phyloP scores from a whole-genome alignment of 2,113 vertebrate species.

The Pterocles gutturalis region DNA sequence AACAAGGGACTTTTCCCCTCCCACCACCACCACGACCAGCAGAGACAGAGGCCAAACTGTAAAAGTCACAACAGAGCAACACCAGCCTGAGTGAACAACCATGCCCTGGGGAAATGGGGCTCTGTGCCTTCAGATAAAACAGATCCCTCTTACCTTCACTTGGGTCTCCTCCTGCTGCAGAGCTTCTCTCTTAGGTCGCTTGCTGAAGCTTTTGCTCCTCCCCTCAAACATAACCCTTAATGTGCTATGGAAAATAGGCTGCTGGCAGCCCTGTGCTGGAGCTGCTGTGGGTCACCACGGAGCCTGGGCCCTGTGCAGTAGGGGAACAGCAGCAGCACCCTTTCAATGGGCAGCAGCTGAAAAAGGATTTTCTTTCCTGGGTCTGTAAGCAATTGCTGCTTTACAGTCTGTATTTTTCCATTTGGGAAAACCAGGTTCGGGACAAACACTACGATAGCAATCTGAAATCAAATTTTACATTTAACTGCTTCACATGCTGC shows the following conservation, averaged over 20 bases:
- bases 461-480: not conserved
- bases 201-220: not conserved
- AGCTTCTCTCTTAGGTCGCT: not conserved
- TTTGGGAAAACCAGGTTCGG: not conserved
- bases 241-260: fast-evolving
- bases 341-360: not conserved
- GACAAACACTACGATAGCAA: not conserved
- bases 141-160: not conserved
- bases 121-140: not conserved
- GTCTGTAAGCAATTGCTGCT: not conserved
- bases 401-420: not conserved
- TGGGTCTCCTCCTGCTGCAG: not conserved
- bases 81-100: not conserved
- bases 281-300: fast-evolving
- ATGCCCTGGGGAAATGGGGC: not conserved
- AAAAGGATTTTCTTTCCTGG: not conserved
- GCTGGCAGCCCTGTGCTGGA: not conserved
- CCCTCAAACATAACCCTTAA: not conserved
- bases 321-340: not conserved
- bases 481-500: fast-evolving
- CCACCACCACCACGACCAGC: not conserved
- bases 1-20: not conserved
- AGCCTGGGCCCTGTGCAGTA: fast-evolving
- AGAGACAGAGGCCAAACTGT: not conserved
- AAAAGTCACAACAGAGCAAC: not conserved